Evolutionary conservation across 2,797 vertebrate genomes (phyloP).

Genomic region (Silurus aristotelis): DNA sequence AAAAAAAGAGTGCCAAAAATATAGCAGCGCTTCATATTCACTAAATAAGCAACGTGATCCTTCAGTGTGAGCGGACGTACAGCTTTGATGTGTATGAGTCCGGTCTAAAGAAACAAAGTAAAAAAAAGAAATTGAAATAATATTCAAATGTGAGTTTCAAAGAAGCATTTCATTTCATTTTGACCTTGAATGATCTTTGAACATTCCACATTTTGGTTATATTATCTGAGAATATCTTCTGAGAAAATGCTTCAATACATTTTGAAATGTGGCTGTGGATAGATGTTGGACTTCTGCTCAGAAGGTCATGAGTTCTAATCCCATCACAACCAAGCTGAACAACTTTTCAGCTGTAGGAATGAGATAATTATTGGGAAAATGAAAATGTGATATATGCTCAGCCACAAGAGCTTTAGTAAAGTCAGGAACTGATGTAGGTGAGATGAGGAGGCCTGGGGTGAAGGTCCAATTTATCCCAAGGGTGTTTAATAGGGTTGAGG

Average conservation of each 20-base stretch:
- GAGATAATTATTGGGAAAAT: no score
- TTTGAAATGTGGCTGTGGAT: neutral
- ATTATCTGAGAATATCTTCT: no score
- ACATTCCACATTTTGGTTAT: neutral
- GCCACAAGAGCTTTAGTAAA: no score
- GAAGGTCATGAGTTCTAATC: no score
- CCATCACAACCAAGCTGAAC: no score
- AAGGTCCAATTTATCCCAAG: no score
- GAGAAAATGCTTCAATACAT: no score
- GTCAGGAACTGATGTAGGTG: no score
- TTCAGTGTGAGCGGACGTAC: neutral
- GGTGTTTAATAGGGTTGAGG: no score
- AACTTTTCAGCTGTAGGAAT: no score
- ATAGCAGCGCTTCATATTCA: neutral
- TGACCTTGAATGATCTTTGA: slow-evolving; percentile 9
- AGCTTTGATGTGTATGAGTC: slow-evolving; percentile 30
- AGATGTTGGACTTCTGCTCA: slow-evolving; percentile 21
- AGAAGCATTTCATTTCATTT: neutral
- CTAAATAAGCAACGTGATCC: slow-evolving; percentile 27
- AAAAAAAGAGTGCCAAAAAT: neutral
- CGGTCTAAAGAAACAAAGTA: neutral
- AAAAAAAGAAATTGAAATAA: neutral
- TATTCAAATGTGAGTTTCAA: neutral
- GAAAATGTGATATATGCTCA: no score
- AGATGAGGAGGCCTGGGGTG: no score